Base-by-base conservation (phyloP, 2,113 vertebrate species). In the Oreochromis aureus region DNA sequence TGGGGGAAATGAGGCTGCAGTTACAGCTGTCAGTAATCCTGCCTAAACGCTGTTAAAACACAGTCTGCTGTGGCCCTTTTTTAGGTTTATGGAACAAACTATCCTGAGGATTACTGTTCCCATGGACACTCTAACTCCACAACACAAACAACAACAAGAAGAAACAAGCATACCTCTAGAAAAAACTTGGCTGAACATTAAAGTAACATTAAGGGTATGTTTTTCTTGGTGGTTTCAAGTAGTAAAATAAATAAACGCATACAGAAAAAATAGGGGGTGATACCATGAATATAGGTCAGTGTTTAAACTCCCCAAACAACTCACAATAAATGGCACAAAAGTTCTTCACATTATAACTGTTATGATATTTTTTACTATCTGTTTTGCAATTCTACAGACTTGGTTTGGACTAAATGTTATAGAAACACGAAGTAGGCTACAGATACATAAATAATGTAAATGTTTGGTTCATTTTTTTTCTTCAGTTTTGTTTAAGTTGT, bases 11-110 rank as follows among this genome's bases (percentile, higher is more conserved):
- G 83, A 90, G 85, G 88, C 78, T 87, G 92, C 82, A 71, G 86
- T 32, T 61, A 39, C 36, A 89, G 84, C 34, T 19, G 83, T 82
- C 80, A 66, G 79, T 94, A 94, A 94, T 91, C 92, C 93, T 82
- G 84, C 80, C 13, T 56, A 63, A 88, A 82, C 11, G 3, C 87
- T 86, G 91, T 94, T 86, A 87, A 90, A 93, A 90, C 89, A 83
- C 81, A 83, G 85, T 84, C 89, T 86, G 88, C 55, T 41, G 13
- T 54, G 34, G 84, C 58, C 85, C 83, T 91, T 93, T 66, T 94
- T 94, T 89, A 91, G 91, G 88, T 93, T 94, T 94, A 84, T 89
- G 59, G 91, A 94, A 89, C 91, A 94, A 94, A 91, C 51, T 83
- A 86, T 84, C 34, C 53, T 4, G 91, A 91, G 92, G 94, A 94